phyloP scores from a whole-genome alignment of 2,888 invertebrate genomes.

The Caenorhabditis virilis region DNA sequence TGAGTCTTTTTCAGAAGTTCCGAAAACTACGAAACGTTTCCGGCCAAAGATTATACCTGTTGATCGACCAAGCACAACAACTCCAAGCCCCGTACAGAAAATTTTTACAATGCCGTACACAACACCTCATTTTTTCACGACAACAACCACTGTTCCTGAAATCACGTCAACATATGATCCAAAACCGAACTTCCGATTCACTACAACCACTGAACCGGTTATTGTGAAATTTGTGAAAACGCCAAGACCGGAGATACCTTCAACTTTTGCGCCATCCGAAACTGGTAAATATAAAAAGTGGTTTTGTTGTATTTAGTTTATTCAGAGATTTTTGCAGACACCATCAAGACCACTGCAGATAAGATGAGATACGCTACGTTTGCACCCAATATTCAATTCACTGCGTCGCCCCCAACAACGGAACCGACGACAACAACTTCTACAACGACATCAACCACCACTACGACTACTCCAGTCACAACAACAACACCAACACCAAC shows the following conservation, averaged over 20 bases:
- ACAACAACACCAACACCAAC: constrained; percentile 17
- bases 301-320: not conserved
- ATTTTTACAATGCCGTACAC: constrained; percentile 23
- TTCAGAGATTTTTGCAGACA: not conserved
- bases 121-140: constrained; percentile 16
- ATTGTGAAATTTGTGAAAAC: constrained; percentile 35
- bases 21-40: constrained; percentile 22
- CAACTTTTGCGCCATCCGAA: constrained; percentile 13
- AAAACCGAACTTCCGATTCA: constrained; percentile 26
- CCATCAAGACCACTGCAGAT: not conserved
- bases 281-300: not conserved
- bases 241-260: constrained; percentile 15
- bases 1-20: constrained; percentile 6
- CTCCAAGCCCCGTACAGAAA: constrained; percentile 9
- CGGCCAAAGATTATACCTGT: constrained; percentile 37
- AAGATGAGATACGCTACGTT: not conserved
- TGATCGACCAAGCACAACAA: constrained; percentile 17
- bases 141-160: constrained; percentile 9
- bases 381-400: constrained; percentile 2
- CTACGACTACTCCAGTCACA: constrained; percentile 7
- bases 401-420: constrained; percentile 8
- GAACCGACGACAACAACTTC: constrained; percentile 15
- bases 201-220: constrained; percentile 30
- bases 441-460: constrained; percentile 6
- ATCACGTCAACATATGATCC: constrained; percentile 23